Evolutionary conservation across 2,113 vertebrate genomes (phyloP).

Genomic region (Alligator mississippiensis): DNA sequence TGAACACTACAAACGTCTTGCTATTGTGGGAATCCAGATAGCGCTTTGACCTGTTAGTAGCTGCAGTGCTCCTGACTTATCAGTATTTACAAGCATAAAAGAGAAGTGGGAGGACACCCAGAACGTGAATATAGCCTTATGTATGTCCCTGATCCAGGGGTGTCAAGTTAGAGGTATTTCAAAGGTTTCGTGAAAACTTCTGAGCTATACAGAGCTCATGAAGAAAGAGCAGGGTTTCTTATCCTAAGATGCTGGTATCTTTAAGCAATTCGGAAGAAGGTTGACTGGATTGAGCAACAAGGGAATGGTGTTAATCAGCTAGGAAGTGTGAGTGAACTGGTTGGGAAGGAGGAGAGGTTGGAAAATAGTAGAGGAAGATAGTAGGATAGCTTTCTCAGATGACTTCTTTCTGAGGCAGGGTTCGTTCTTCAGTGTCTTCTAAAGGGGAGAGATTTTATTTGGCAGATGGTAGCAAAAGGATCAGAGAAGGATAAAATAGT

Average conservation of each 20-base stretch:
- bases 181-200: too few species aligned
- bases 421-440: too few species aligned
- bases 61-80: background rate
- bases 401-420: too few species aligned
- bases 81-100: background rate
- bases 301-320: background rate
- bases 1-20: background rate
- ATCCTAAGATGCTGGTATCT: background rate
- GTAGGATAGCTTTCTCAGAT: background rate
- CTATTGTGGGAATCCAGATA: accelerated
- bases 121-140: accelerated
- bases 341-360: background rate
- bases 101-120: background rate
- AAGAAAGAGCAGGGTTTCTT: background rate
- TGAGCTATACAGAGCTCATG: background rate
- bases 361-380: background rate
- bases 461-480: background rate
- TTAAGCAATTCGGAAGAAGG: background rate
- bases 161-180: background rate
- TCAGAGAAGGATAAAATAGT: background rate
- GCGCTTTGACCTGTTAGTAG: background rate
- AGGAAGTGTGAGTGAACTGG: background rate
- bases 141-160: background rate
- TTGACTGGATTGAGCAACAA: background rate
- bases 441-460: background rate